phyloP scores from a whole-genome alignment of 2,113 vertebrate species.

The Anarrhichthys ocellatus region DNA sequence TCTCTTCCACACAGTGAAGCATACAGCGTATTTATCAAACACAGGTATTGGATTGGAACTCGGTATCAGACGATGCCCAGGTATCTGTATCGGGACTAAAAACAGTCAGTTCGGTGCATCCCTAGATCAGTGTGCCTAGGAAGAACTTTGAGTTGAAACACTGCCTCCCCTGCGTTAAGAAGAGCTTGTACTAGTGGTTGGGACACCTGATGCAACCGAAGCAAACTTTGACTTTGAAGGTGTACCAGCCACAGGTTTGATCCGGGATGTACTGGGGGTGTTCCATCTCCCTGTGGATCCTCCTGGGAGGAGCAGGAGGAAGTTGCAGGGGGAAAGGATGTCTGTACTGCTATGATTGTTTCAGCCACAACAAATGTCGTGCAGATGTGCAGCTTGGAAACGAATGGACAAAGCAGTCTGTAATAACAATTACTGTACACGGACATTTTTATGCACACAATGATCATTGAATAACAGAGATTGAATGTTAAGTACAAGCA shows the following conservation, averaged over 20 bases:
- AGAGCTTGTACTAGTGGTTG: background rate
- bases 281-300: slow-evolving; percentile 35
- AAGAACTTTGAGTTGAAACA: slow-evolving; percentile 16
- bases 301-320: slow-evolving; percentile 38
- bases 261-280: slow-evolving; percentile 5
- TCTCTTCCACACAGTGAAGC: background rate
- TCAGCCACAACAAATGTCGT: background rate
- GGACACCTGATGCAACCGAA: background rate
- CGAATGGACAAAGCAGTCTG: slow-evolving; percentile 5
- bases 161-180: background rate
- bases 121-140: background rate
- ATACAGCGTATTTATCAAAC: background rate
- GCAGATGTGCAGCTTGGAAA: slow-evolving; percentile 2
- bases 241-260: background rate
- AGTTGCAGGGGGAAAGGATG: slow-evolving; percentile 45
- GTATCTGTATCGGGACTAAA: background rate
- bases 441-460: slow-evolving; percentile 12
- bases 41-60: background rate
- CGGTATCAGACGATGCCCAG: background rate
- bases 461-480: slow-evolving; percentile 12
- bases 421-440: background rate
- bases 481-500: slow-evolving; percentile 45
- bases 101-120: background rate
- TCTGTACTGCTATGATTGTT: slow-evolving; percentile 45
- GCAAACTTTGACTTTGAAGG: background rate